Percentiles rank a stretch among this genome's conserved stretches.
Conservation (phyloP, 1,140 invertebrate species). For the Bilobella aurantiaca region DNA sequence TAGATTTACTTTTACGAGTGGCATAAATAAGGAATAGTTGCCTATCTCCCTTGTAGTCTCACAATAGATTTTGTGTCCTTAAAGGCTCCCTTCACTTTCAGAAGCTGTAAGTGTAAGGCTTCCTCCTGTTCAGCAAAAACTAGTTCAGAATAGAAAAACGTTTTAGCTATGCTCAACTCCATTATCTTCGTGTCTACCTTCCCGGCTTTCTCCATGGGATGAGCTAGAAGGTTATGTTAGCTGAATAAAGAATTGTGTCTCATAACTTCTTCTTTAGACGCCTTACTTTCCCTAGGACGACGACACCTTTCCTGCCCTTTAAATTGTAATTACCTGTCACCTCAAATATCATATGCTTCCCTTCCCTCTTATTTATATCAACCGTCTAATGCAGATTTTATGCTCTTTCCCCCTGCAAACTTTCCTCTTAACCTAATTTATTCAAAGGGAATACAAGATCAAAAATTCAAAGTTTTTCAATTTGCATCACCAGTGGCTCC, state of each 20-base stretch:
- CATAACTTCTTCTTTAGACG: conserved; percentile 22
- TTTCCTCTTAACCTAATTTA: neutral
- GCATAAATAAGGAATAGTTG: neutral
- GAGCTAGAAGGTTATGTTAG: neutral
- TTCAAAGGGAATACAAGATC: too few species aligned
- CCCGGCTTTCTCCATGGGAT: neutral
- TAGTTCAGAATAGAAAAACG: neutral
- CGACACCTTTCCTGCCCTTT: neutral
- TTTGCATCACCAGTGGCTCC: too few species aligned
- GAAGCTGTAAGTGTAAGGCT: neutral
- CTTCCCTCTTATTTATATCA: conserved; percentile 2
- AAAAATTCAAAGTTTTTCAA: too few species aligned
- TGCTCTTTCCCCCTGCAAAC: neutral
- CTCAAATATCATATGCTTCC: conserved; percentile 22
- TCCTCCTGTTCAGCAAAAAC: neutral
- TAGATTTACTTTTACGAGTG: conserved; percentile 9
- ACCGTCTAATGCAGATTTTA: neutral
- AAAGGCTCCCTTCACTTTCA: neutral
- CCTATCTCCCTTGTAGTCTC: too few species aligned
- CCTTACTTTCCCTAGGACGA: neutral
- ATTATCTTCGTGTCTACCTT: neutral
- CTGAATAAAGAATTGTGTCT: neutral
- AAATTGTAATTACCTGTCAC: conserved; percentile 21
- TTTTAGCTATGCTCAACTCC: neutral
- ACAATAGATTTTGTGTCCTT: neutral